phyloP scores from a whole-genome alignment of 1,140 invertebrate species.

The Brachionus plicatilis region DNA sequence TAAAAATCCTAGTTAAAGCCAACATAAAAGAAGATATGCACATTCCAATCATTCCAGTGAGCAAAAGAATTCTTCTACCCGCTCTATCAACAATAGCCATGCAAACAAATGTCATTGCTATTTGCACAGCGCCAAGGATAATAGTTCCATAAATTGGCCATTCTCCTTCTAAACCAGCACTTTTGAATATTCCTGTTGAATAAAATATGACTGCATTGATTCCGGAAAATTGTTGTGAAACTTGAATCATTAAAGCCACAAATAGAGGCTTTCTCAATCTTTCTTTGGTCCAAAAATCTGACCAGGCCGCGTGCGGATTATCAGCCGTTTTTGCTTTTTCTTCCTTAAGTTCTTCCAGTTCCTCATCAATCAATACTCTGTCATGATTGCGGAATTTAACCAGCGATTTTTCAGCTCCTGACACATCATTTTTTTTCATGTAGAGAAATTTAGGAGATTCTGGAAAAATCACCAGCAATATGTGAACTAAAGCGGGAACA shows the following conservation, averaged over 20 bases:
- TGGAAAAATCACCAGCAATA: constrained; percentile 81
- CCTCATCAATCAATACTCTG: constrained; percentile 43
- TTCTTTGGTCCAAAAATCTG: neutral
- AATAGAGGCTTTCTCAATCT: constrained; percentile 68
- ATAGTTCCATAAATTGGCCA: constrained; percentile 66
- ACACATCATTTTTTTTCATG: constrained; percentile 85
- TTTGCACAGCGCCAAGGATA: constrained; percentile 67
- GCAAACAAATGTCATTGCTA: constrained; percentile 62
- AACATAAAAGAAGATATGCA: neutral
- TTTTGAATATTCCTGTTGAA: constrained; percentile 66
- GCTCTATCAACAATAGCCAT: constrained; percentile 58
- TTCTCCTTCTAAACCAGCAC: constrained; percentile 61
- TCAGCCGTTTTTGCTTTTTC: constrained; percentile 43
- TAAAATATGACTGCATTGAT: constrained; percentile 55
- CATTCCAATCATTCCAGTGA: constrained; percentile 63
- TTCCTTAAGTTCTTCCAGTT: constrained; percentile 46
- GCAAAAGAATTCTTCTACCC: constrained; percentile 71
- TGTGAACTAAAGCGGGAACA: constrained; percentile 80
- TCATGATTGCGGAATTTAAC: neutral
- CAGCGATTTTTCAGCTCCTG: constrained; percentile 69
- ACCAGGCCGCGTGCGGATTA: neutral
- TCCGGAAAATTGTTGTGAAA: constrained; percentile 74
- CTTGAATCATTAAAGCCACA: constrained; percentile 75
- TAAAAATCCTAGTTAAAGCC: constrained; percentile 19
- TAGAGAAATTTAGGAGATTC: constrained; percentile 84